Evolutionary conservation across 2,888 invertebrate genomes (phyloP), one percentile per base, ranked within the genome.

Genomic region (Elysia crispata): DNA sequence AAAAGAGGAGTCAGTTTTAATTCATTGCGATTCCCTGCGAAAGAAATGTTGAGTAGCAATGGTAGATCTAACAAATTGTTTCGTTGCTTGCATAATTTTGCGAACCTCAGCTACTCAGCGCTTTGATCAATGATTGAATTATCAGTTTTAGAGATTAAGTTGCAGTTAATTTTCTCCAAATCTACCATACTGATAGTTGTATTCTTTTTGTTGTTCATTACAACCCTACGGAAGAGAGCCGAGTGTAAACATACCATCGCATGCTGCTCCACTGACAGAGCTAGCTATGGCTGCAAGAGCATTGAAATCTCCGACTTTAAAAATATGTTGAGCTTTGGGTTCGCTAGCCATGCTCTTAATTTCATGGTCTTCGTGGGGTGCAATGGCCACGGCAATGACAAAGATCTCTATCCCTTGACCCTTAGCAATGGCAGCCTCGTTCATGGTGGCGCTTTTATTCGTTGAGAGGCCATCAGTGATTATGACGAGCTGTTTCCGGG

Each of bases 381-480:
- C 57, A 6, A 41, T 41, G 0, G 87, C 88, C n/a, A 88, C 87
- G 0, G 86, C 87, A 1, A 89, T 83, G 31, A 86, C 86, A 80
- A 87, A 85, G 60, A 89, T 33, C 33, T 85, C 84, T 18, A 87
- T 84, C 5, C 82, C 84, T 18, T 83, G 33, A 28, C 79, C 72
- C 50, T 79, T 77, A 3, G 85, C 85, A 1, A 81, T 67, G 18
- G 84, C 81, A 13, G 85, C 86, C 73, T 87, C 83, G 28, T 25
- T 25, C 62, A 57, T 74, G 30, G 78, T 82, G 62, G 72, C 50
- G 66, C 33, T 83, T 18, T 64, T 30, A 67, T 80, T 82, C 54
- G 69, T 70, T 1, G 82, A 84, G 33, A 77, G 79, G 1, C 89
- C 89, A 62, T 89, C 89, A 0, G 89, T 89, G 76, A 89, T 86